Evolutionary conservation across 2,113 vertebrate genomes (phyloP), one percentile per base, ranked within the genome.

Genomic region (Scopus umbretta): DNA sequence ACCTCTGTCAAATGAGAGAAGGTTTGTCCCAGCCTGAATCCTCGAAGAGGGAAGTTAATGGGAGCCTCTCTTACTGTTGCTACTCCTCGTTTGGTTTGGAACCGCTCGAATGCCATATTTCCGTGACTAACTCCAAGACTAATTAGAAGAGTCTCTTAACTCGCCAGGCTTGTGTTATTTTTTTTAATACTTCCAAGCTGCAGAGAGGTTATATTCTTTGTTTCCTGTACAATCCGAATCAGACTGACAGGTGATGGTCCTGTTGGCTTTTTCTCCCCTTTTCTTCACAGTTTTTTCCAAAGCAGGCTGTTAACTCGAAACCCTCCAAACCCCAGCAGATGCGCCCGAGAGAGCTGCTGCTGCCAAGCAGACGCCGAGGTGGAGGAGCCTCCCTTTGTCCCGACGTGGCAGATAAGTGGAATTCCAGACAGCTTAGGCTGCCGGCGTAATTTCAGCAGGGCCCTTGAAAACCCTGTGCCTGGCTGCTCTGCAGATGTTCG

Each of bases 191-290:
- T 53, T 52, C 42, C 62, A 34, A 13, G 55, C 67, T n/a, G 25
- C 3, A 17, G 34, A 25, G 62, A 38, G 56, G 15, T 11, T 5
- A 0, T 36, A 4, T 1, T 25, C 5, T 80, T 83, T 76, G 21
- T 32, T 73, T 29, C 5, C 0, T 16, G 20, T 13, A 2, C 26
- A 10, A 7, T 27, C 52, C 17, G 1, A 13, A 0, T 6, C 1
- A 6, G 34, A 9, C 55, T 1, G 13, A 3, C 27, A 38, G 45
- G 22, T 10, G 47, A 4, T 5, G 7, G 47, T 32, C 67, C 40
- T 11, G 30, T 11, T 56, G 71, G 36, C 52, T 86, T 53, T 53
- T 86, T 26, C 30, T 40, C 49, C 76, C 63, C 5, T 20, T 22
- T 59, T 9, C 5, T 38, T 29, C 53, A 7, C 36, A 6, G 15